Evolutionary conservation across 2,797 vertebrate species (phyloP).

Genomic region (Australoheros facetus): DNA sequence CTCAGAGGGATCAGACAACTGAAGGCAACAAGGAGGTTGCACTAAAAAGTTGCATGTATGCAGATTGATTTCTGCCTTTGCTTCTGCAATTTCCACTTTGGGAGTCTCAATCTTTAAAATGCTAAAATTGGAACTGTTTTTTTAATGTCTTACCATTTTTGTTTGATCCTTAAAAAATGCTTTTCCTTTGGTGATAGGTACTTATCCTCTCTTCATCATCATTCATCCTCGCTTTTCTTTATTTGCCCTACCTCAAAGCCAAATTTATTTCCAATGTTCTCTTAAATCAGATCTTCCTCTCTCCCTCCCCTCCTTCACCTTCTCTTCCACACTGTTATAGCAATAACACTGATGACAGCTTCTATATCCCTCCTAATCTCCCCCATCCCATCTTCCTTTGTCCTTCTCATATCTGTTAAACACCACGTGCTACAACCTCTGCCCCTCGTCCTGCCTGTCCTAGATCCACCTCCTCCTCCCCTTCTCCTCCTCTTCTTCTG

Average conservation of each 20-base stretch:
- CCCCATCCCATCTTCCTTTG: neutral
- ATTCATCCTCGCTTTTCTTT: neutral
- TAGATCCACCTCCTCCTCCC: conserved; percentile 11
- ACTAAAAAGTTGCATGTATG: neutral
- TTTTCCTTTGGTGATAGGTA: neutral
- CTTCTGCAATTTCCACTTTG: neutral
- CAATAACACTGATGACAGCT: conserved; percentile 14
- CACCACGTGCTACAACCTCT: conserved; percentile 22
- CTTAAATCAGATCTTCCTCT: neutral
- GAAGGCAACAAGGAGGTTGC: neutral
- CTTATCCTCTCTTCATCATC: neutral
- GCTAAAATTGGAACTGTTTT: neutral
- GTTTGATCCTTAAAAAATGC: neutral
- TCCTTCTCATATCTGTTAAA: conserved; percentile 39
- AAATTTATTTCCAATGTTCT: conserved; percentile 16
- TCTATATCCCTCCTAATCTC: conserved; percentile 1
- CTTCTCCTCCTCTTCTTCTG: neutral
- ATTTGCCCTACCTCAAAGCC: conserved; percentile 9
- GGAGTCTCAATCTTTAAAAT: conserved; percentile 14
- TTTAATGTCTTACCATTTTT: neutral
- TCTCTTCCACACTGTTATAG: neutral
- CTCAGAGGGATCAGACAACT: neutral
- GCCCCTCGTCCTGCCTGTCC: conserved; percentile 16
- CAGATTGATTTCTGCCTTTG: neutral
- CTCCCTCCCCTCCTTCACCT: conserved; percentile 3